Percentiles rank a stretch among this genome's conserved stretches.
These are phyloP conservation scores for Nannoperca australis DNA, from an alignment of 2,797 vertebrate genomes.

Conservation along the genomic window DNA sequence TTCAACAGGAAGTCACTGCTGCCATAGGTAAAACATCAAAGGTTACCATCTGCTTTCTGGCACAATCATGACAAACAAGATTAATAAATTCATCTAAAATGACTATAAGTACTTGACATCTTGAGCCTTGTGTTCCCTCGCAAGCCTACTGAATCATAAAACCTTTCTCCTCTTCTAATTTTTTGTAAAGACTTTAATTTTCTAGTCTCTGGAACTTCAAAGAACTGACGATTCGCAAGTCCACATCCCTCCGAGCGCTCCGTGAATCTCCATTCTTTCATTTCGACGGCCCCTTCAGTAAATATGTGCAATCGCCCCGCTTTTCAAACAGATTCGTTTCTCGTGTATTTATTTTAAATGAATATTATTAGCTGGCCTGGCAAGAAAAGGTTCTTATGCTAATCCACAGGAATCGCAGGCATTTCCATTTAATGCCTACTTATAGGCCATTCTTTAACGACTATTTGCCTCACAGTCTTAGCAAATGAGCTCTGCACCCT, in stretches of 20 bases:
- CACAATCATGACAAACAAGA: conserved; percentile 43
- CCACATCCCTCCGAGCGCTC: conserved; percentile 82
- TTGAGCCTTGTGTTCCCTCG: conserved; percentile 52
- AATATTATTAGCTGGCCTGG: conserved; percentile 87
- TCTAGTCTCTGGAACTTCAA: conserved; percentile 83
- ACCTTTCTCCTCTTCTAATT: conserved; percentile 77
- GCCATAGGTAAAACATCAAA: conserved; percentile 40
- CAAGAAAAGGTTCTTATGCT: conserved; percentile 87
- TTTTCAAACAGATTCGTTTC: conserved; percentile 82
- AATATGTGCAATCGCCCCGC: conserved; percentile 84
- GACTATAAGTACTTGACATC: conserved; percentile 57
- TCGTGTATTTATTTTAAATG: conserved; percentile 86
- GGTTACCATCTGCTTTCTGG: conserved; percentile 29
- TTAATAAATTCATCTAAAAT: conserved; percentile 40
- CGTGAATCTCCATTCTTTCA: conserved; percentile 80
- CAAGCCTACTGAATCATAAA: conserved; percentile 57
- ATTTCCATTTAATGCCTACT: conserved; percentile 87
- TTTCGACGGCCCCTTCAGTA: conserved; percentile 83
- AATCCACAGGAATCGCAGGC: conserved; percentile 89
- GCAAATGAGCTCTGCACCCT: conserved; percentile 89
- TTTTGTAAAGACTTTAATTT: conserved; percentile 87
- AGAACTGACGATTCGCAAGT: conserved; percentile 76
- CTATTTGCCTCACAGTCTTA: conserved; percentile 88
- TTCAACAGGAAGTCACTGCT: conserved; percentile 21
- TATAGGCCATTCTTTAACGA: conserved; percentile 86